Conservation (phyloP, 1,140 invertebrate species). For the Tetramorium simillimum region DNA sequence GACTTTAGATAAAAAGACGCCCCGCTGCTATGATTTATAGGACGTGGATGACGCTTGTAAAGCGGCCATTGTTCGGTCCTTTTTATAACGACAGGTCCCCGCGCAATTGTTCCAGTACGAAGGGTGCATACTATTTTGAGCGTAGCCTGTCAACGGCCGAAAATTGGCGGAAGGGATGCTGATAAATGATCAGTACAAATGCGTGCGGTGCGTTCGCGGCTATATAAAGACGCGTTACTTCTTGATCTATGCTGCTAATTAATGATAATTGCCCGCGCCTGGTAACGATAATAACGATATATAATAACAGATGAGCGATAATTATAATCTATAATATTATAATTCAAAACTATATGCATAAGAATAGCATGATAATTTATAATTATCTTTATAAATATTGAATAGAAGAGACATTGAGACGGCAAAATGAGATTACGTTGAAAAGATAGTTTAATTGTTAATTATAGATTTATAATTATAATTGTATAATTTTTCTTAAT, state of each 20-base stretch:
- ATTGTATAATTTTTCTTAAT: not conserved
- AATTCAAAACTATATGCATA: not conserved
- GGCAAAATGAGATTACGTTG: not conserved
- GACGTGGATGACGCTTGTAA: slow-evolving; percentile 71
- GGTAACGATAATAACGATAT: not conserved
- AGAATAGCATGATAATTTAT: not conserved
- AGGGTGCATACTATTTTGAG: slow-evolving; percentile 56
- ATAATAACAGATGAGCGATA: slow-evolving; percentile 18
- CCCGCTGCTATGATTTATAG: slow-evolving; percentile 64
- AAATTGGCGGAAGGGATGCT: slow-evolving; percentile 43
- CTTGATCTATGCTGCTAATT: slow-evolving; percentile 20
- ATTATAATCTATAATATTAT: not conserved
- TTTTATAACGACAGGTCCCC: slow-evolving; percentile 48
- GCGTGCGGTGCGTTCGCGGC: slow-evolving; percentile 7
- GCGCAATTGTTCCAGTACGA: slow-evolving; percentile 21
- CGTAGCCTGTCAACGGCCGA: slow-evolving; percentile 46
- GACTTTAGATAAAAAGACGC: slow-evolving; percentile 60
- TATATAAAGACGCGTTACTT: slow-evolving; percentile 46
- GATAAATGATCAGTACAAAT: slow-evolving; percentile 44
- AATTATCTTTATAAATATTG: slow-evolving; percentile 8
- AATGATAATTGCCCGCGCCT: not conserved
- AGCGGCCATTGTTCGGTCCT: slow-evolving; percentile 67
- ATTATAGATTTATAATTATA: not conserved
- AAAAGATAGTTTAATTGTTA: not conserved
- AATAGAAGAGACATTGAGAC: not conserved